Evolutionary conservation across 1,140 invertebrate genomes (phyloP), one percentile per base, ranked within the genome.

Genomic region (Condylostylus longicornis): DNA sequence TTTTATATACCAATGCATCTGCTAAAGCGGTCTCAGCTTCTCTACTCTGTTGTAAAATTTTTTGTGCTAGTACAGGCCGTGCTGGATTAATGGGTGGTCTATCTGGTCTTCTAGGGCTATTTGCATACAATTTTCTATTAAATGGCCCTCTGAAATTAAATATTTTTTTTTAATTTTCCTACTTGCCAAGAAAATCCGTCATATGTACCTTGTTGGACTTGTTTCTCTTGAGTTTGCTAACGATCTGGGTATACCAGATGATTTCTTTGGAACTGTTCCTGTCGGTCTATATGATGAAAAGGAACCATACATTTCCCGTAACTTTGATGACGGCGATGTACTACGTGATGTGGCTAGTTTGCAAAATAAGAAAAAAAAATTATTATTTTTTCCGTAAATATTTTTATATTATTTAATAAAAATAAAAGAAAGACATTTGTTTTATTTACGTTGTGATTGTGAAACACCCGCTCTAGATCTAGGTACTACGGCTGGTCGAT

Each of bases 391-490:
- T 27, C 14, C 25, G 10, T 4, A 27, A 4, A 27, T 27, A 10
- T 13, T n/a, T 27, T 27, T 8, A 5, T 27, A 4, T 27, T 23
- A 6, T 10, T 10, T 23, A 23, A 23, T 6, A 23, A 5, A 23
- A 23, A 6, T 23, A 23, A 23, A 23, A 23, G 22, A 23, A 6
- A 23, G 5, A 33, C 6, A 31, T 13, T 13, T 14, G 18, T 18
- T 5, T 38, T 31, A 72, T 80, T 77, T 67, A 88, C 85, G 88
- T 68, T 91, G 86, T 18, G 86, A 91, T 54, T 90, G 86, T 7
- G 84, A 88, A 17, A 85, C 79, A 18, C 81, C 78, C 2, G 76
- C 69, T 2, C 65, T 56, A 4, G 66, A 63, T 0, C 67, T 44
- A 0, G 65, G 64, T 2, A 72, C 54, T 48, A 69, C 69, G 43